Base-by-base conservation (phyloP, 1,140 invertebrate species). In the Tetraneura akinire region DNA sequence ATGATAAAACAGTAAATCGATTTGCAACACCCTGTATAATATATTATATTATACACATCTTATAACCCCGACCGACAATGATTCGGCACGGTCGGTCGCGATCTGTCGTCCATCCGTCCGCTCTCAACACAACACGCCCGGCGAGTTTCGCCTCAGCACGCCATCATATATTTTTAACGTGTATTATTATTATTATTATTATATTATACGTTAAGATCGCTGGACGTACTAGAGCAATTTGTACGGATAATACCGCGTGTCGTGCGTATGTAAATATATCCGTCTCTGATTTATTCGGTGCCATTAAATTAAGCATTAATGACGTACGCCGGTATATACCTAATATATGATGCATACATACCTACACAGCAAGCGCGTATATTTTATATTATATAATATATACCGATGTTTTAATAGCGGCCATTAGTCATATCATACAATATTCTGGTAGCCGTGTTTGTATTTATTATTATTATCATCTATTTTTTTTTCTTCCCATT, bases 231-330 rank as follows among this genome's bases (percentile, higher is more conserved):
- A 13, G 73, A 76, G 51, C 55, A 76, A 76, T 76, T 76, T 76
- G 73, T 76, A 76, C 73, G 21, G 53, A 76, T 76, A 76, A 76
- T 60, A 42, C 29, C 26, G 73, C 13, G 51, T 76, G 51, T 45
- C 53, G 73, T 74, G 57, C 16, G 32, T 76, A 76, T 76, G 73
- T 76, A 76, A 76, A 76, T n/a, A n/a, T n/a, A n/a, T 76, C 73
- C 73, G 73, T 26, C 37, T 18, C 32, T 76, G 73, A 76, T 76
- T 76, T 76, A 76, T 76, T 42, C 73, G 73, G 55, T 76, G 53
- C 73, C 73, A 45, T 76, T 76, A 76, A 76, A 76, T 76, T 60
- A 60, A 76, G 73, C 73, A 42, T 76, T 76, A 76, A 76, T 76
- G 73, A 60, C 55, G 73, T 45, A 23, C 18, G 51, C 14, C 32